A percentile compares a stretch with the other conserved stretches of the same genome.
Conservation (phyloP, 2,888 invertebrate species). For the Apodemia duryi region DNA sequence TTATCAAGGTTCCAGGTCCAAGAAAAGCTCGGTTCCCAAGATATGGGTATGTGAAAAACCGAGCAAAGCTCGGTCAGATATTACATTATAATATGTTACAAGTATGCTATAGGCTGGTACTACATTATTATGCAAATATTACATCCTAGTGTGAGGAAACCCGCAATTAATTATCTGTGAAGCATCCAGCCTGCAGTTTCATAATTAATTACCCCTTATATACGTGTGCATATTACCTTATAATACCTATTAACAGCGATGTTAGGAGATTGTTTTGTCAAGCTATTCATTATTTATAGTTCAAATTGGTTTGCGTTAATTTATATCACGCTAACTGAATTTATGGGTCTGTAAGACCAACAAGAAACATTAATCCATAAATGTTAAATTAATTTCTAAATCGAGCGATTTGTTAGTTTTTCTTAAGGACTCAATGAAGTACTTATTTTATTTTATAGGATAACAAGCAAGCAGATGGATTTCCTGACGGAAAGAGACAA, state of each 20-base stretch:
- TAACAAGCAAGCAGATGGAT: no score
- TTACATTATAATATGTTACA: background rate
- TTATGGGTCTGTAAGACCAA: background rate
- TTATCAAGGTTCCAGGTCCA: no score
- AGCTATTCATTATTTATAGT: background rate
- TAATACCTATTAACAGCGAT: conserved; percentile 5
- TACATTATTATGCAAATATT: conserved; percentile 3
- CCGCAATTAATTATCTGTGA: conserved; percentile 11
- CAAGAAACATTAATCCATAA: background rate
- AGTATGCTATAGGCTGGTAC: background rate
- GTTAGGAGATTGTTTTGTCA: conserved; percentile 10
- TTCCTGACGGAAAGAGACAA: no score
- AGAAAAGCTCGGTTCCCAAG: no score
- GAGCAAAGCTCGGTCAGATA: no score
- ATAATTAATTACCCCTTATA: conserved; percentile 7
- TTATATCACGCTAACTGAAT: background rate
- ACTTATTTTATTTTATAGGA: no score
- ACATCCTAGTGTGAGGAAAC: background rate
- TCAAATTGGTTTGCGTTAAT: background rate
- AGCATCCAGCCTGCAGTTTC: conserved; percentile 10
- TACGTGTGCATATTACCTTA: conserved; percentile 10
- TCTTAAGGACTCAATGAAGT: no score
- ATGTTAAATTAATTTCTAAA: background rate
- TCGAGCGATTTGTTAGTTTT: no score
- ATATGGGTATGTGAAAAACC: no score